Base-by-base conservation (phyloP, 2,888 invertebrate genomes). In the Stomorhina lunata region DNA sequence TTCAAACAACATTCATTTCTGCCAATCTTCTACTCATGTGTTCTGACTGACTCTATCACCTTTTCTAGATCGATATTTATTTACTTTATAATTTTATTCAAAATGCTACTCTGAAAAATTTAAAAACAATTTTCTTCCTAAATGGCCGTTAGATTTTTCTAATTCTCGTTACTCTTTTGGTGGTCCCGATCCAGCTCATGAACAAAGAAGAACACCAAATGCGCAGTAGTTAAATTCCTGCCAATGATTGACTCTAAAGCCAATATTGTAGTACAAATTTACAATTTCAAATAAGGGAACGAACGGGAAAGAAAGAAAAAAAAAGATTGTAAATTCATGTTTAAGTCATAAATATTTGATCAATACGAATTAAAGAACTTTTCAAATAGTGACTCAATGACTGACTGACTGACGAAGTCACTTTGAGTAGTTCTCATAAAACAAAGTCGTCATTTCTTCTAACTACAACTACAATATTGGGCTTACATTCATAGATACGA, bases 291-390 rank as follows among this genome's bases (percentile, higher is more conserved):
- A 53, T 69, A 29, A 2, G 2, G 25, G 50, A 29, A 22, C 12
- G 37, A 32, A 65, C 32, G 6, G 1, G 6, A 57, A 40, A 75
- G 15, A 1, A 48, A 40, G 12, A 29, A 40, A 2, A 17, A 43
- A 6, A 15, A 48, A 75, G 57, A 76, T 68, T 76, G 34, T 32
- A 59, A 76, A 77, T 77, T 77, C 76, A 77, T 77, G 76, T 50
- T 59, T 12, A 61, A 77, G 61, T 69, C 69, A 69, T 77, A 69
- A 69, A 77, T 77, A 63, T 77, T 69, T 77, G 69, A 77, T 77
- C 77, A 77, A 77, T 77, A 77, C 10, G 40, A 12, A 65, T 27
- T 10, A 10, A 57, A 66, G 29, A 45, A 66, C 32, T 57, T 53
- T 66, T n/a, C n/a, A n/a, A n/a, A n/a, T n/a, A n/a, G n/a, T n/a